phyloP scores from a whole-genome alignment of 2,888 invertebrate genomes.

The Sthenelais limicola region DNA sequence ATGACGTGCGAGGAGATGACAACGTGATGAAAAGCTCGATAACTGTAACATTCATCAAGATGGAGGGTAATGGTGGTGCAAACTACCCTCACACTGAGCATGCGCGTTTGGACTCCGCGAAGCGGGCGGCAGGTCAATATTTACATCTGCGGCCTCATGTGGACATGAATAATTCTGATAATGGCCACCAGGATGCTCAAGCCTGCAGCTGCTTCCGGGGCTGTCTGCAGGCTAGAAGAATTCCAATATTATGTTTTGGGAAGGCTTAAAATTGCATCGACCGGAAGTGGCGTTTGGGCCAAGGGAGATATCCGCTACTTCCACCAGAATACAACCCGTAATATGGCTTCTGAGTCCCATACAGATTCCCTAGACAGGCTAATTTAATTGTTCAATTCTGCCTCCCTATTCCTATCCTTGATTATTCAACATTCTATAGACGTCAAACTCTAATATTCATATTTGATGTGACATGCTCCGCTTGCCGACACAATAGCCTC shows the following conservation, averaged over 20 bases:
- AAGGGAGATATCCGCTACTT: no score
- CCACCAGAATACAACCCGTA: no score
- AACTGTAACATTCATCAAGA: conserved; percentile 19
- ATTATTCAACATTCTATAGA: no score
- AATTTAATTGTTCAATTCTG: no score
- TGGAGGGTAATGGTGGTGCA: conserved; percentile 1
- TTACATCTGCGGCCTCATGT: conserved; percentile 12
- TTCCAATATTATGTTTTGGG: conserved; percentile 16
- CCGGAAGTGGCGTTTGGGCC: neutral
- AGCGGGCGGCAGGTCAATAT: conserved; percentile 24
- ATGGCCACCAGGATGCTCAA: conserved; percentile 6
- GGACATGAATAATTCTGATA: conserved; percentile 28
- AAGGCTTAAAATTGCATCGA: conserved; percentile 2
- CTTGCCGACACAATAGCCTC: no score
- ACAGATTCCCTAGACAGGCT: no score
- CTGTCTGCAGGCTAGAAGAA: conserved; percentile 13
- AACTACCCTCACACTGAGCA: conserved; percentile 20
- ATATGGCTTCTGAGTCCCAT: no score
- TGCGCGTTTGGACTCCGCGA: neutral
- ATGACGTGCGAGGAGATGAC: neutral
- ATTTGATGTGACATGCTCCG: no score
- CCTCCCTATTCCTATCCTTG: no score
- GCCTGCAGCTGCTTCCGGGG: conserved; percentile 25
- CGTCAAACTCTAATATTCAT: no score
- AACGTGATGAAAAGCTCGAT: no score